Base-by-base conservation (phyloP, 2,797 vertebrate species). In the Kryptolebias ocellatus region DNA sequence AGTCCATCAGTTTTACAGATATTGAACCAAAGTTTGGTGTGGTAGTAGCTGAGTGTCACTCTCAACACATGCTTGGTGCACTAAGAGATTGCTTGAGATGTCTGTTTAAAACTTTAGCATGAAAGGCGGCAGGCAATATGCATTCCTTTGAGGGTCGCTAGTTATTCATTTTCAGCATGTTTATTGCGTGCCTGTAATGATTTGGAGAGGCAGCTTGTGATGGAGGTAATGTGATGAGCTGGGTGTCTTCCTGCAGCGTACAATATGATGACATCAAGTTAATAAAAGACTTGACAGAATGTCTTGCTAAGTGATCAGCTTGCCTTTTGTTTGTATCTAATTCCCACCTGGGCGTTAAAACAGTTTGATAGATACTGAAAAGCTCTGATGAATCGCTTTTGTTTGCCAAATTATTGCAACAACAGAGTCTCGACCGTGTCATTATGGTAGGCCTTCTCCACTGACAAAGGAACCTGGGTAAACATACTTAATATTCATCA, bases 401-500 rank as follows among this genome's bases (percentile, higher is more conserved):
- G 89, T 89, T 88, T 89, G 79, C 65, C 50, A 88, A 83, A 93
- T 92, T 85, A 92, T 91, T 92, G 88, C 85, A 85, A 80, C 83
- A 85, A 82, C 83, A 78, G 78, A 81, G 74, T 89, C 76, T 88
- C 86, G 87, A 85, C 87, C 75, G 61, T 72, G 83, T 88, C 85
- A 83, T 90, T 89, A 86, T 59, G 72, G 79, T 68, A 74, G 75
- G 76, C 75, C 81, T 84, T 89, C 83, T 86, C 72, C 62, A 8
- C 73, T 78, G 78, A 88, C 85, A 90, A 86, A 91, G 58, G 67
- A 76, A 67, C 62, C 57, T 51, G 83, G 67, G 84, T 88, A 92
- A 94, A 94, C 90, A 91, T 64, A 81, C 79, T 93, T 93, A 90
- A 90, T 92, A 93, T 94, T 92, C 92, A 92, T 93, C 78, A 88